Base-by-base conservation (phyloP, 1,140 invertebrate species). In the Atta texana region DNA sequence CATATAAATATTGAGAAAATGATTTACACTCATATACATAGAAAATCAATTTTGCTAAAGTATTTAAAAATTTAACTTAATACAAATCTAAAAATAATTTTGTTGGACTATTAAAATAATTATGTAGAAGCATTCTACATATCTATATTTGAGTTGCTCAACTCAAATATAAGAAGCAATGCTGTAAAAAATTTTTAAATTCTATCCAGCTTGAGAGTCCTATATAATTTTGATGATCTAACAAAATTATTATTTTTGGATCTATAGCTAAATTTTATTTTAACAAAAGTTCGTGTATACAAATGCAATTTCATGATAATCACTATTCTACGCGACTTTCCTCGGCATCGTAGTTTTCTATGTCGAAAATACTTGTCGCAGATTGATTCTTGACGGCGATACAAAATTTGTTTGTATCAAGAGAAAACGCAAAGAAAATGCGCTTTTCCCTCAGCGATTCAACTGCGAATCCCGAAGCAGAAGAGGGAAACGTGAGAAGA, bases 401-500 rank as follows among this genome's bases (percentile, higher is more conserved):
- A 85, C 63, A 44, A 82, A 89, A 90, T 90, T 90, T 90, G 88
- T 89, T 89, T 90, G 86, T 88, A 81, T 61, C 88, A 12, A 34
- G 31, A 78, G 63, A 80, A 85, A 84, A 57, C 55, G 24, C 28
- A 34, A 49, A 51, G 59, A 61, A 81, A 87, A 69, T 21, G 71
- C 68, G 81, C 71, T 88, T n/a, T 53, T 55, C 44, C 34, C 28
- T 31, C 31, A 21, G 39, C 75, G 81, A 66, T 49, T 74, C 24
- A 18, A 49, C 31, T 63, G 44, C 3, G 69, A 63, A 24, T 72
- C 31, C 77, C 14, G 71, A 39, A 55, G 28, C 49, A 53, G 39
- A 59, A 12, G 16, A 24, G 59, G 61, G 64, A 82, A 84, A 88
- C 89, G 89, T 90, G 88, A 88, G 71, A 90, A 89, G 88, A 91